Evolutionary conservation across 2,113 vertebrate genomes (phyloP).

Genomic region (Budorcas taxicolor): DNA sequence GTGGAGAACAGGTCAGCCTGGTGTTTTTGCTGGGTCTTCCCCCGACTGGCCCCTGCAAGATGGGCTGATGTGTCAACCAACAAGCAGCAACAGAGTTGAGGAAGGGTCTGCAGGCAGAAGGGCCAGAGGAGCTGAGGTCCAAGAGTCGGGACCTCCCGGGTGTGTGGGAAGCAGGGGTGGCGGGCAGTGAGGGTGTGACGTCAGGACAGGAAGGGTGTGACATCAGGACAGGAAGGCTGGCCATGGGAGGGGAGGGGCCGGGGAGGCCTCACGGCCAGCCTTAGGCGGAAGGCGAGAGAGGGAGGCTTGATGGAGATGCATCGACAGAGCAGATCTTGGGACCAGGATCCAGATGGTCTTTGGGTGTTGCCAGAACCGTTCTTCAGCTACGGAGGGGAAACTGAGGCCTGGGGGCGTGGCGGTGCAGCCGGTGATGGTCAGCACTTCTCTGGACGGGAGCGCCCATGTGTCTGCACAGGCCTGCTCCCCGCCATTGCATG

Average conservation of each 20-base stretch:
- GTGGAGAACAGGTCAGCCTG: background rate
- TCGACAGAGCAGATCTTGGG: fast-evolving
- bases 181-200: fast-evolving
- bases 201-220: too few relatives aligned
- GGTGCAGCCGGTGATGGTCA: fast-evolving
- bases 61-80: background rate
- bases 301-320: background rate
- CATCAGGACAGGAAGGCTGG: background rate
- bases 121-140: background rate
- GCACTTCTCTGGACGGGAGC: background rate
- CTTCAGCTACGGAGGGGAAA: background rate
- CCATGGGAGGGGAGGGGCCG: fast-evolving
- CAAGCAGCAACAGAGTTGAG: background rate
- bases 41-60: background rate
- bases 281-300: background rate
- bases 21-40: background rate
- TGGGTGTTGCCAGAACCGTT: background rate
- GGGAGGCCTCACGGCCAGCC: background rate
- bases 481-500: fast-evolving
- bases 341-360: background rate
- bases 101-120: background rate
- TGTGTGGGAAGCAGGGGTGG: background rate
- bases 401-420: background rate
- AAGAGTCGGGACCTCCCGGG: fast-evolving
- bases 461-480: fast-evolving